Evolutionary conservation across 2,113 vertebrate species (phyloP).

Genomic region (Rhinichthys klamathensis): DNA sequence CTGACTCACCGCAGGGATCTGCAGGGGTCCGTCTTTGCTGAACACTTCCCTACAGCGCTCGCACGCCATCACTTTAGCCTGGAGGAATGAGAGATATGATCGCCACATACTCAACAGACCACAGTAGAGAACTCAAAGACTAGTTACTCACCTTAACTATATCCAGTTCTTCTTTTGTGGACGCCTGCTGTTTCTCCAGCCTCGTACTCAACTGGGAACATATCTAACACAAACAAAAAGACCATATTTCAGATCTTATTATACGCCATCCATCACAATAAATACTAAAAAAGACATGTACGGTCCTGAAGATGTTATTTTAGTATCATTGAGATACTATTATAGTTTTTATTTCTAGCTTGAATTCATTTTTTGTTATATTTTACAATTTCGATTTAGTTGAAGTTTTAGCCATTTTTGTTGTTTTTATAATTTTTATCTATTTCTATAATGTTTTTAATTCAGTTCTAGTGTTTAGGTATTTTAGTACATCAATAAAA

Average conservation of each 20-base stretch:
- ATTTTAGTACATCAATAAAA: no score
- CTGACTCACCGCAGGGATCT: constrained; percentile 69
- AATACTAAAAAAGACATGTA: neutral
- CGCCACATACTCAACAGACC: neutral
- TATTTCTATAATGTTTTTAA: no score
- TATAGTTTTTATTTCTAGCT: neutral
- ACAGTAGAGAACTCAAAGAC: neutral
- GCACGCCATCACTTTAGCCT: constrained; percentile 94
- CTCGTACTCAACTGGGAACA: constrained; percentile 96
- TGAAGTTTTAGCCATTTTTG: no score
- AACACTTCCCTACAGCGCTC: constrained; percentile 94
- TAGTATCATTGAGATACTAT: neutral
- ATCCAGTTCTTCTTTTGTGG: constrained; percentile 95
- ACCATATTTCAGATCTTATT: neutral
- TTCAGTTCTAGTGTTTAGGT: no score
- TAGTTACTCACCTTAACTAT: constrained; percentile 84
- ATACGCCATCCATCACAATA: neutral
- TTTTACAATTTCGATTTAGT: no score
- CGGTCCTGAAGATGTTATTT: neutral
- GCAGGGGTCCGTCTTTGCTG: constrained; percentile 86
- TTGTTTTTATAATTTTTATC: no score
- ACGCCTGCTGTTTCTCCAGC: constrained; percentile 93
- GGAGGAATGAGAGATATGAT: neutral
- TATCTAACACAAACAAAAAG: constrained; percentile 77
- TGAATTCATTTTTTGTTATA: neutral